Evolutionary conservation across 2,113 vertebrate species (phyloP), one percentile per base, ranked within the genome.

Genomic region (Notothenia rossii): DNA sequence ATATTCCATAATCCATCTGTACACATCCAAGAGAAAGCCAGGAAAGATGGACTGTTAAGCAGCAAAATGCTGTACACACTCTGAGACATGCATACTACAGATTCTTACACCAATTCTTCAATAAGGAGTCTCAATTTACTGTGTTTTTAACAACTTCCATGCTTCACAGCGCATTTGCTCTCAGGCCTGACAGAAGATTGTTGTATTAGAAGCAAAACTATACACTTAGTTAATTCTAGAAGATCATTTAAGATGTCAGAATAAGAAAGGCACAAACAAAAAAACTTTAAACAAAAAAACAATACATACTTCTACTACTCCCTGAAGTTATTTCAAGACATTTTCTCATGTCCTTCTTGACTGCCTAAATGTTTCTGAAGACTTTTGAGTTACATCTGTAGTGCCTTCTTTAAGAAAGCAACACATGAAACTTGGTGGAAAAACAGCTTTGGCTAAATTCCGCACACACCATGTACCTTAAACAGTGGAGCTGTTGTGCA

Each of bases 401-500:
- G 9, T 15, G 7, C 15, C 10, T 46, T 61, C 10, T 13, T 64
- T 40, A 13, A 29, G 10, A 9, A 17, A 18, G 7, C 13, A n/a
- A 20, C 15, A 51, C 17, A 43, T 1, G n/a, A 29, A 63, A 71
- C 43, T 0, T 55, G n/a, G 45, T 11, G 40, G 15, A 59, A 45
- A 18, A 40, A 36, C 36, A 40, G 45, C 53, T 45, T 29, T 51
- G 0, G 1, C 46, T 20, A 10, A 62, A 43, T 62, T n/a, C 7
- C 17, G 60, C 1, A 40, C 46, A 58, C 50, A 59, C 7, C 18
- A 6, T 22, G 29, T 6, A 45, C 18, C 14, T 59, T 10, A 36
- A 73, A 88, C 60, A 80, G 69, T 13, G 15, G 65, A 22, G 54
- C 67, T 43, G 51, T 64, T 67, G 64, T 72, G 5, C 56, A 12